Percentiles rank a stretch among this genome's conserved stretches.
Evolutionary conservation across 2,797 vertebrate genomes (phyloP).

Genomic region (Pteropus rufus): DNA sequence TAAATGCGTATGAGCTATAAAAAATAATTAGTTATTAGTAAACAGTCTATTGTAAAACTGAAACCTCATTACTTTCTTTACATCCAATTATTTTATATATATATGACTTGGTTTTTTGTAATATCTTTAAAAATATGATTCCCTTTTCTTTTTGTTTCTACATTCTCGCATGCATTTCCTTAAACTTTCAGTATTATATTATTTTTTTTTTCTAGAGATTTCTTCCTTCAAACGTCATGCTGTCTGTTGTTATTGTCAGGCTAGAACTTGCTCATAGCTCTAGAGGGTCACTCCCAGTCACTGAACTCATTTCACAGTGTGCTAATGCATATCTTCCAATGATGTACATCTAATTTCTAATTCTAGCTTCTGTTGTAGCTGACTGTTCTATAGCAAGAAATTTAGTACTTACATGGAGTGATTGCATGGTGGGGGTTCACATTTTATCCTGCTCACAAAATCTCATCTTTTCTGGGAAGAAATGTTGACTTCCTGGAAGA

Average conservation of each 20-base stretch:
- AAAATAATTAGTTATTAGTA: not conserved
- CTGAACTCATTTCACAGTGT: too few relatives aligned
- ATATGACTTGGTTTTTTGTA: not conserved
- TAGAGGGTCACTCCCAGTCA: too few relatives aligned
- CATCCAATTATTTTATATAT: not conserved
- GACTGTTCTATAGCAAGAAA: not conserved
- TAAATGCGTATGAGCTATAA: not conserved
- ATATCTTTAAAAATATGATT: not conserved
- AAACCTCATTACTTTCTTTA: not conserved
- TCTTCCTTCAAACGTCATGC: too few relatives aligned
- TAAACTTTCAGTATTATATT: not conserved
- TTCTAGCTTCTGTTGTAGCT: not conserved
- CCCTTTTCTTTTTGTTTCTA: not conserved
- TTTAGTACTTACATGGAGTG: not conserved
- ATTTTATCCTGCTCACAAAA: slow-evolving; percentile 4
- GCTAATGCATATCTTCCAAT: not conserved
- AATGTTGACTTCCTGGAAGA: not conserved
- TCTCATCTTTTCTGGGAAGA: not conserved
- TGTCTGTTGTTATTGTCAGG: too few relatives aligned
- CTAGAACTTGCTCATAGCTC: too few relatives aligned
- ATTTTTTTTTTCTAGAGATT: not conserved
- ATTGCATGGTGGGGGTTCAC: not conserved
- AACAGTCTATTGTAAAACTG: not conserved
- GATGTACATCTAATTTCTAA: not conserved
- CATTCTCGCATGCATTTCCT: not conserved